Percentiles rank a stretch among this genome's conserved stretches.
These are phyloP conservation scores for Pogoniulus pusillus DNA, from an alignment of 2,797 vertebrate genomes.

Conservation along the genomic window DNA sequence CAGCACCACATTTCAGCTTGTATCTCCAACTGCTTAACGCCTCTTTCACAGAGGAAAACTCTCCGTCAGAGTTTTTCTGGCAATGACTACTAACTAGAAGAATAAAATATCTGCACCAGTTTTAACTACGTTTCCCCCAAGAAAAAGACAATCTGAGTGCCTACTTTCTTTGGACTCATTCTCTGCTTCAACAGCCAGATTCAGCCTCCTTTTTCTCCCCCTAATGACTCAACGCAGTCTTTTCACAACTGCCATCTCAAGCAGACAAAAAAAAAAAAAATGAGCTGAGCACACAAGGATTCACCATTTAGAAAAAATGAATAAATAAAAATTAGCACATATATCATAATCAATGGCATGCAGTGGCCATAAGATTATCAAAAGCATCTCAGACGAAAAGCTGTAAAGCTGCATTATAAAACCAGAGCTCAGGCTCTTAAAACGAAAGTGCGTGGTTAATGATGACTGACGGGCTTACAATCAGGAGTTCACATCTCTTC, in stretches of 20 bases:
- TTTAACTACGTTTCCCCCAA: constrained; percentile 11
- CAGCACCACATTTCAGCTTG: background rate
- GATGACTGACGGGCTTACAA: constrained; percentile 22
- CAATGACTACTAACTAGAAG: background rate
- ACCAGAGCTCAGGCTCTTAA: constrained; percentile 30
- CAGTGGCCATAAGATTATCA: background rate
- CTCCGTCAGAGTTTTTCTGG: constrained; percentile 33
- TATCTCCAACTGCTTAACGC: background rate
- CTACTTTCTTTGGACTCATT: background rate
- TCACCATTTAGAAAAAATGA: background rate
- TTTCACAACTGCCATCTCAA: constrained; percentile 21
- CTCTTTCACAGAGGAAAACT: constrained; percentile 10
- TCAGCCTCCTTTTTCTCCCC: background rate
- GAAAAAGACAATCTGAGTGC: constrained; percentile 1
- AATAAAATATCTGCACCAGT: constrained; percentile 37
- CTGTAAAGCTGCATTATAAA: constrained; percentile 18
- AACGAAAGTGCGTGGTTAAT: constrained; percentile 1
- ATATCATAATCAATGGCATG: constrained; percentile 24
- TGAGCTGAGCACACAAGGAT: background rate
- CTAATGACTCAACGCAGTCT: constrained; percentile 26
- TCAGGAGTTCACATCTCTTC: background rate
- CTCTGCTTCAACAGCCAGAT: constrained; percentile 5
- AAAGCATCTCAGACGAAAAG: background rate
- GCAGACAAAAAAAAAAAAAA: background rate
- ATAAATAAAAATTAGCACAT: background rate